These are phyloP conservation scores for Hylaeus anthracinus DNA, from an alignment of 1,140 invertebrate species.

Conservation along the genomic window DNA sequence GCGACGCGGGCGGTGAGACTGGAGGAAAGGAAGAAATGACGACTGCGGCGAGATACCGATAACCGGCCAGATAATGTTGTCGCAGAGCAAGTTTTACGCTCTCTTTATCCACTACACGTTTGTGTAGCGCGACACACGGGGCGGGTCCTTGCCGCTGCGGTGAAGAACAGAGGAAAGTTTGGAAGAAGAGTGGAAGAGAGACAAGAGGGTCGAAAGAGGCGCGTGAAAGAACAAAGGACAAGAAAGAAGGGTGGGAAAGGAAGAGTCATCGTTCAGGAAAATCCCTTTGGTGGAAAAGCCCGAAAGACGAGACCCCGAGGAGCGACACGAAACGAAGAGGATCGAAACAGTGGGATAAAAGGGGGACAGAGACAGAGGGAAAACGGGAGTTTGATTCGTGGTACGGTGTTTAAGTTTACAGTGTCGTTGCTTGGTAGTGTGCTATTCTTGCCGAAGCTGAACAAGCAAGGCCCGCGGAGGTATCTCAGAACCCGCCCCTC, in stretches of 20 bases:
- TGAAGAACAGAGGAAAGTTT: constrained; percentile 51
- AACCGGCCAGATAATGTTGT: constrained; percentile 72
- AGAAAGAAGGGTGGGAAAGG: constrained; percentile 17
- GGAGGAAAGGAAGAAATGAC: constrained; percentile 58
- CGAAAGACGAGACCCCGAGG: constrained; percentile 2
- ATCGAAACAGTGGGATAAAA: background rate
- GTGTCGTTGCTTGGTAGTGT: constrained; percentile 60
- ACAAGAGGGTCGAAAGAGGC: background rate
- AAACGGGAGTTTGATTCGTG: constrained; percentile 27
- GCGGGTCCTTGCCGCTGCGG: constrained; percentile 73
- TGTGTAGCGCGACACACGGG: constrained; percentile 74
- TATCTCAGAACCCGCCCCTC: constrained; percentile 68
- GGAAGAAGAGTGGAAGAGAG: constrained; percentile 9
- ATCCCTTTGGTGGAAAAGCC: too few relatives aligned
- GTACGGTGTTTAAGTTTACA: constrained; percentile 55
- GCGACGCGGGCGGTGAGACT: constrained; percentile 56
- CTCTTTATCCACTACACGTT: constrained; percentile 78
- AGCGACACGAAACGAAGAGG: background rate
- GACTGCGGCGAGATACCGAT: constrained; percentile 58
- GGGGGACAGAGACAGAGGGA: constrained; percentile 1
- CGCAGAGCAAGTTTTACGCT: constrained; percentile 77
- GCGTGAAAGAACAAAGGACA: constrained; percentile 7
- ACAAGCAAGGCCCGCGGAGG: constrained; percentile 66
- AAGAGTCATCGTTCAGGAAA: background rate
- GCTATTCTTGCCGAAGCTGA: constrained; percentile 51